Conservation (phyloP, 2,113 vertebrate genomes). For the Antigone vipio region DNA sequence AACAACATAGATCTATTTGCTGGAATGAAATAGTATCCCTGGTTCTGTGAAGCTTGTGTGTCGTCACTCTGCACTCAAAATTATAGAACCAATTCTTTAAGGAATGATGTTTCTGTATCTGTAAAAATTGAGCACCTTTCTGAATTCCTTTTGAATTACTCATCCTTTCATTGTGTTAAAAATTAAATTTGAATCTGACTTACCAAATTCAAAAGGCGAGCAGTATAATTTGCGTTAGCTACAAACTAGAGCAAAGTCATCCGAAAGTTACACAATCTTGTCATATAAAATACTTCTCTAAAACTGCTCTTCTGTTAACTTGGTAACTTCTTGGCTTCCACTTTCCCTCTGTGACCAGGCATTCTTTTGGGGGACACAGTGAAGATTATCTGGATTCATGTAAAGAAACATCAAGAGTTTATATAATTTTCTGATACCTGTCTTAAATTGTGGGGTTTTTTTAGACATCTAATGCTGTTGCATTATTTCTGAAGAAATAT, state of each 20-base stretch:
- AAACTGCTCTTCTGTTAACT: not conserved
- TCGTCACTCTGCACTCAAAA: not conserved
- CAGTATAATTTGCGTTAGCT: not conserved
- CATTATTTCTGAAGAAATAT: not conserved
- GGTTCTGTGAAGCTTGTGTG: not conserved
- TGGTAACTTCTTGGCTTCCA: not conserved
- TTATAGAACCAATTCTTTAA: not conserved
- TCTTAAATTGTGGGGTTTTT: not conserved
- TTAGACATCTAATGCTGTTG: not conserved
- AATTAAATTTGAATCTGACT: not conserved
- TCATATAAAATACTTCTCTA: not conserved
- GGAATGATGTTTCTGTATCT: not conserved
- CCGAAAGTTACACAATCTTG: not conserved
- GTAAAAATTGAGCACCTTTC: not conserved
- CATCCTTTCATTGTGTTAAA: not conserved
- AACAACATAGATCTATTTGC: not conserved
- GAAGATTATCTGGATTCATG: not conserved
- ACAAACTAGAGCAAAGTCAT: not conserved
- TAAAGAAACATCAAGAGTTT: not conserved
- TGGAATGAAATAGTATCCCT: not conserved
- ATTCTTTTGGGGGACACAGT: not conserved
- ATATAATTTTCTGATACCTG: not conserved
- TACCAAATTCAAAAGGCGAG: not conserved
- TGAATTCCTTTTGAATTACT: not conserved
- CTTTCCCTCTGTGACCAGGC: not conserved